Base-by-base conservation (phyloP, 2,888 invertebrate genomes). In the Nemotelus nigrinus region DNA sequence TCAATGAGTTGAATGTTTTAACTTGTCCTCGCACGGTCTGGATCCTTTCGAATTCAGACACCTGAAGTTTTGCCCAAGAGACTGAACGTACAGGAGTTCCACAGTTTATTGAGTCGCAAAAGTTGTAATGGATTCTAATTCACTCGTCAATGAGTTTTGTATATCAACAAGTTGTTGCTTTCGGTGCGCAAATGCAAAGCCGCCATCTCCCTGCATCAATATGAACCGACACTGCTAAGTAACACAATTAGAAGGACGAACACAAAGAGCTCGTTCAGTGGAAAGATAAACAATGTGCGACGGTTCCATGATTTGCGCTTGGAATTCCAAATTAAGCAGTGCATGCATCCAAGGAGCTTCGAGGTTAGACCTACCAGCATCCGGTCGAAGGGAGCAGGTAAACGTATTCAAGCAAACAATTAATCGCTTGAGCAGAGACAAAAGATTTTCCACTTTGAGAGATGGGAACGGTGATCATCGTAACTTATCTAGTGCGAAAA, bases 201-300 rank as follows among this genome's bases (percentile, higher is more conserved):
- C 25, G 25, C 25, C 25, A 25, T 25, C 25, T 57, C 45, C 47
- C 45, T 10, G 2, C 44, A 7, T 44, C 43, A 7, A 45, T 44
- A 41, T 4, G n/a, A 72, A 45, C 6, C 58, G 44, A 39, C 45
- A 45, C 43, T 44, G 57, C 3, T 57, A 7, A 72, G 71, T 72
- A 72, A 72, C 71, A 58, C 58, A 57, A 72, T 74, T 74, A 63
- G 63, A 63, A 63, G 41, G 25, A 50, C 39, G 48, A 68, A 41
- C 48, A 74, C 74, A 74, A 74, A 74, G 74, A 74, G 74, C 39
- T 74, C 74, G 63, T 74, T 48, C 57, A 72, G 57, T 58, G 71
- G 45, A 58, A 58, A 70, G 70, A 70, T 70, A 70, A 70, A 72
- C 71, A 55, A 72, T 45, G 43, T 72, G 67, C 50, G 67, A 68